Evolutionary conservation across 1,140 invertebrate genomes (phyloP), one percentile per base, ranked within the genome.

Genomic region (Heliconius congener): DNA sequence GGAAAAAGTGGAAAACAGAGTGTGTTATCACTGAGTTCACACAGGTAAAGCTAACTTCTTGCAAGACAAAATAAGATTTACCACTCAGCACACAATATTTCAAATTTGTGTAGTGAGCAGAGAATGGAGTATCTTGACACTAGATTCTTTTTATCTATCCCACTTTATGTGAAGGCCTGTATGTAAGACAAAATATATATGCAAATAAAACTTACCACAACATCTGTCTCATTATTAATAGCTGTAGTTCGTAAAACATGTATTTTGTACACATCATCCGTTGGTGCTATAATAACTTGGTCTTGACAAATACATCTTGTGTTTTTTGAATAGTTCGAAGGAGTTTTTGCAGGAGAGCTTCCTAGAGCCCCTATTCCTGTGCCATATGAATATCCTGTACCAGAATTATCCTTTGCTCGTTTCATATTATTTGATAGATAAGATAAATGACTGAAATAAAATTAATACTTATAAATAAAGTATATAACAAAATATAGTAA

Each of bases 331-430:
- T 85, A 86, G 39, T 81, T 83, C 18, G 83, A 50, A 8, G 81
- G 74, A 75, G 79, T 88, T 71, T 83, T 90, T 9, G 77, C 57
- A 5, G 85, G 80, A 19, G 85, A 77, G 34, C 80, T 84, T 16
- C 85, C 80, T 1, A 92, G 80, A 8, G 85, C 84, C 5, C 90
- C 88, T 16, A 92, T 78, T 1, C 90, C 86, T n/a, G 88, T 85
- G 1, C 91, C 91, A 82, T 94, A 94, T 9, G 90, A 92, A 72
- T 93, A 94, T 16, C 91, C 91, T n/a, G 88, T 87, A 23, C 93
- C 92, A 6, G 91, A 88, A 76, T 93, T 94, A 77, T 93, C 93
- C 86, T 93, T 94, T 8, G 88, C 91, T 5, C 92, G 81, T 83
- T 94, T 94, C 83, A 88, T 91, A 79, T 87, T 92, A 75, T 76